Percentiles rank a stretch among this genome's conserved stretches.
phyloP scores from a whole-genome alignment of 2,888 invertebrate genomes.

The Rhagophthalmus giganteus region DNA sequence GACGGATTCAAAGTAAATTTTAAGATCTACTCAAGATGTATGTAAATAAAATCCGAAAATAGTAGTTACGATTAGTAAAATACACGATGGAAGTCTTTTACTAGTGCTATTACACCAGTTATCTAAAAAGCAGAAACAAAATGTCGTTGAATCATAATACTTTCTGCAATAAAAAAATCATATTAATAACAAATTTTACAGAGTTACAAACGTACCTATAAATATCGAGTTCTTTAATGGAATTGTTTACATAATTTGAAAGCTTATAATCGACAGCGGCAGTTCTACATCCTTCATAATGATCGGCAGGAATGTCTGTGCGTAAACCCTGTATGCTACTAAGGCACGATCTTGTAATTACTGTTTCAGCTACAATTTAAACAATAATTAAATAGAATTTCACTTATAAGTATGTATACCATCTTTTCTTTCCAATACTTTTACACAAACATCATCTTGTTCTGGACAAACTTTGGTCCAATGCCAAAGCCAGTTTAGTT shows the following conservation, averaged over 20 bases:
- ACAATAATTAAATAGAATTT: conserved; percentile 2
- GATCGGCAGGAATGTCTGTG: conserved; percentile 88
- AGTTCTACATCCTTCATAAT: conserved; percentile 86
- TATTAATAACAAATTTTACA: conserved; percentile 3
- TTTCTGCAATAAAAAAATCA: conserved; percentile 61
- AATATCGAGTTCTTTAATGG: conserved; percentile 81
- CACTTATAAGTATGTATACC: conserved; percentile 59
- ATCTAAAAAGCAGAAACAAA: conserved; percentile 91
- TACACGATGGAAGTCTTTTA: conserved; percentile 33
- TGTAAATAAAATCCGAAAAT: background rate
- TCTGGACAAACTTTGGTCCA: conserved; percentile 83
- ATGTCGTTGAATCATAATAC: conserved; percentile 78
- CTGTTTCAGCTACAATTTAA: conserved; percentile 64
- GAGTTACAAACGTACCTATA: conserved; percentile 61
- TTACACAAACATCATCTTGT: conserved; percentile 84
- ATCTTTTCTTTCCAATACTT: conserved; percentile 83
- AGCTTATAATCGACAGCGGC: conserved; percentile 78
- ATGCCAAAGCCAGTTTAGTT: conserved; percentile 79
- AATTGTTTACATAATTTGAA: conserved; percentile 86
- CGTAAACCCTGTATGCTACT: conserved; percentile 76
- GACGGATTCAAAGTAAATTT: no score
- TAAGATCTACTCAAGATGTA: no score
- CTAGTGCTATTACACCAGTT: conserved; percentile 74
- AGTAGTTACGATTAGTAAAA: conserved; percentile 5
- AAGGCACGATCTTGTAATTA: conserved; percentile 83